A percentile compares a stretch with the other conserved stretches of the same genome.
Conservation (phyloP, 2,888 invertebrate genomes). For the Lycia hirtaria region DNA sequence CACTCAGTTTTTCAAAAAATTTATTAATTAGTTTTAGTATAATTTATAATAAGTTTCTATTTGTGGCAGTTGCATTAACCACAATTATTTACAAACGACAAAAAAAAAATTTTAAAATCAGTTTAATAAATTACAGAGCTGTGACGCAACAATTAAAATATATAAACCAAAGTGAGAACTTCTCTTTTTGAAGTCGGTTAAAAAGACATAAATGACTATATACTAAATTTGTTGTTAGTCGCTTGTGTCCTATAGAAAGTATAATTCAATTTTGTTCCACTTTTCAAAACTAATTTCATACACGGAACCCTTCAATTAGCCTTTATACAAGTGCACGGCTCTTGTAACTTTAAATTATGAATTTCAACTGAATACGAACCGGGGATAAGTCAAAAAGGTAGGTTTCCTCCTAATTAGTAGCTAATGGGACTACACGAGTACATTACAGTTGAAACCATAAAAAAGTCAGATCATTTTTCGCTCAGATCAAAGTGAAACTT, state of each 20-base stretch:
- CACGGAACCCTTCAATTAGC: conserved; percentile 39
- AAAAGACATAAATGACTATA: not conserved
- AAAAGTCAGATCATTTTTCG: conserved; percentile 57
- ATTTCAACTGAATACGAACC: conserved; percentile 42
- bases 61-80: no score
- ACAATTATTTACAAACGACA: no score
- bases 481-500: not conserved
- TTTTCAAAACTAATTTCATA: conserved; percentile 31
- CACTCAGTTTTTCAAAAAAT: no score
- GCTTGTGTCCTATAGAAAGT: conserved; percentile 16
- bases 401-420: conserved; percentile 57
- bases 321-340: conserved; percentile 35
- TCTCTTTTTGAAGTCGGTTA: no score
- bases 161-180: no score
- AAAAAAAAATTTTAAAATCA: no score
- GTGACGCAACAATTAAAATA: no score
- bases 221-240: not conserved
- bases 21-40: no score
- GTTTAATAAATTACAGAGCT: no score
- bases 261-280: conserved; percentile 33
- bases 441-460: conserved; percentile 55
- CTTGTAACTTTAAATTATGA: conserved; percentile 46
- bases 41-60: no score
- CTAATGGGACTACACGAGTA: conserved; percentile 61
- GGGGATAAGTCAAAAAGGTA: conserved; percentile 48